Base-by-base conservation (phyloP, 2,888 invertebrate species). In the Mythimna loreyi region DNA sequence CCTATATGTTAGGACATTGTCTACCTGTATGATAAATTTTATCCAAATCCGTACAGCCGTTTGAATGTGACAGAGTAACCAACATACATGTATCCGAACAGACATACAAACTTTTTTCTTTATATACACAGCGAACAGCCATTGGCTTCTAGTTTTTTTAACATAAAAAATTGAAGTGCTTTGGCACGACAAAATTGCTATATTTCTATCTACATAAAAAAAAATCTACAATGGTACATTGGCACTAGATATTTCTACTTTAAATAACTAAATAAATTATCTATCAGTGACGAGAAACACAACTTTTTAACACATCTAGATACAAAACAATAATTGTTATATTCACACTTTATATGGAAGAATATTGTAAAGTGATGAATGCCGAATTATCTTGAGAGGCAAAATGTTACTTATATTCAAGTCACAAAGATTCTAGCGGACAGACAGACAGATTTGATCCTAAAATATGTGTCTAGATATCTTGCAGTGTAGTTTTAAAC, bases 341-440 rank as follows among this genome's bases (percentile, higher is more conserved):
- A 76, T 81, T 69, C 73, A 81, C 75, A 81, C 59, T 25, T 61
- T 33, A 49, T 58, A 69, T 70, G 73, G 84, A 81, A 84, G 78
- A 75, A 78, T 84, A 81, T 61, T 45, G 49, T 64, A 61, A 61
- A 52, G 49, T 23, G 55, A 28, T 13, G 9, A n/a, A 45, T 45
- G 45, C 59, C 53, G 57, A 80, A 68, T 19, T 69, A 67, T 56
- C 58, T 8, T 57, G 63, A 80, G 36, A 66, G 28, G 13, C 25
- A 49, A 23, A n/a, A 11, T 0, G 0, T 19, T 33, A 13, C 21
- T 33, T 63, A 36, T 49, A 19, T 25, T 58, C 11, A 45, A 33
- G 30, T 43, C 4, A 43, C 19, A 53, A 47, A 64, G 0, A 64
- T 45, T 73, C 25, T 43, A 70, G 53, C 45, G n/a, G 47, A 1